These are phyloP conservation scores for Philereme transversata DNA, from an alignment of 2,888 invertebrate species.

Conservation along the genomic window DNA sequence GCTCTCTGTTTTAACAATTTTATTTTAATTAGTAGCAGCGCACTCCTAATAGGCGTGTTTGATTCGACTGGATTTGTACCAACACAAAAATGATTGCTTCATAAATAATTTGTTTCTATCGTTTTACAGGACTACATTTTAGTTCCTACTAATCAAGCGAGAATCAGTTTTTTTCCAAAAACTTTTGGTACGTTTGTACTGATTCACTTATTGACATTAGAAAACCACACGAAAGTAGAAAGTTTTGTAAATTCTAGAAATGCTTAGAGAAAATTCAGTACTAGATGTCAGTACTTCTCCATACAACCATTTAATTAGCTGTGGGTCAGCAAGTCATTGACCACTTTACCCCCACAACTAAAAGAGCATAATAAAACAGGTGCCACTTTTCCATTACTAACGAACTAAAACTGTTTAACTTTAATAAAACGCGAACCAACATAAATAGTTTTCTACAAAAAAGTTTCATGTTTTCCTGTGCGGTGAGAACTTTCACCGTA, in stretches of 20 bases:
- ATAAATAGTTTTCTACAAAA: conserved; percentile 13
- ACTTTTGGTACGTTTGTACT: too few species aligned
- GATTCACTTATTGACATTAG: too few species aligned
- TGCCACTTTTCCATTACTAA: not conserved
- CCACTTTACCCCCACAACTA: not conserved
- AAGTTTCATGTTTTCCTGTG: conserved; percentile 35
- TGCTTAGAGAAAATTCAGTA: too few species aligned
- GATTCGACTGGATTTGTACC: conserved; percentile 60
- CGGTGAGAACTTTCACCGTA: conserved; percentile 40
- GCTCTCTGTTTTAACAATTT: conserved; percentile 79
- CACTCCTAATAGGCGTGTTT: conserved; percentile 70
- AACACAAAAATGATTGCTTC: conserved; percentile 15
- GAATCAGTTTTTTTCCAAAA: too few species aligned
- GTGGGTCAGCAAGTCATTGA: not conserved
- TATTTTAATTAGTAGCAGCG: conserved; percentile 81
- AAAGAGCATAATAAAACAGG: not conserved
- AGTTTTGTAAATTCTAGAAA: too few species aligned
- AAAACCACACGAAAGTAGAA: too few species aligned
- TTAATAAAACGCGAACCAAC: conserved; percentile 6
- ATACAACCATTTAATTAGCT: not conserved
- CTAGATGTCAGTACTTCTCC: not conserved
- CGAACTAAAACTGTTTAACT: conserved; percentile 1
- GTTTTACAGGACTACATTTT: not conserved
- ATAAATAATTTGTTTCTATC: conserved; percentile 11
- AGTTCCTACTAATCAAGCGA: too few species aligned